Percentiles rank a stretch among this genome's conserved stretches.
phyloP scores from a whole-genome alignment of 2,888 invertebrate genomes.

The Apomyelois bistriatella region DNA sequence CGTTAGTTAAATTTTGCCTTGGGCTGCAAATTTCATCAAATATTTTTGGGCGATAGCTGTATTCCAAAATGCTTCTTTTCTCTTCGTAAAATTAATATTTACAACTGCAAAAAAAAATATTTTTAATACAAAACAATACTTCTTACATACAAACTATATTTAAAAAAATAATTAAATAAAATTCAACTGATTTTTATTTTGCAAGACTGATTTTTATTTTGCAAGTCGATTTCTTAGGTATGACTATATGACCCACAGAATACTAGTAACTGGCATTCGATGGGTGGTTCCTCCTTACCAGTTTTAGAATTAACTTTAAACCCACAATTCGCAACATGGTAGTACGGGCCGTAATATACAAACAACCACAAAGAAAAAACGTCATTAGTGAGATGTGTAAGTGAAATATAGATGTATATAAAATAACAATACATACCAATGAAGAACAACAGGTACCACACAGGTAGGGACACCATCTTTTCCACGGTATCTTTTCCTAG shows the following conservation, averaged over 20 bases:
- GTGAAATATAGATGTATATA: neutral
- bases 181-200: too few species aligned
- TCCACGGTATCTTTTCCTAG: neutral
- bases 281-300: too few species aligned
- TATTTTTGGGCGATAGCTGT: neutral
- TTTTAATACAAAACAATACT: neutral
- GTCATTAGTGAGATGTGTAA: too few species aligned
- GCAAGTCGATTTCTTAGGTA: too few species aligned
- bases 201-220: too few species aligned
- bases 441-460: neutral
- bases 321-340: too few species aligned
- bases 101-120: slow-evolving; percentile 27
- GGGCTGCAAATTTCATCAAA: slow-evolving; percentile 17
- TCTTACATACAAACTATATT: too few species aligned
- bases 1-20: slow-evolving; percentile 14
- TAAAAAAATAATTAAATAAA: neutral
- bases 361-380: neutral
- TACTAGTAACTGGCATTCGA: too few species aligned
- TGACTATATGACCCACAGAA: too few species aligned
- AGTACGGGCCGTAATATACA: neutral
- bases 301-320: too few species aligned
- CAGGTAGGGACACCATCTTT: neutral
- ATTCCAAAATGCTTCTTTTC: neutral
- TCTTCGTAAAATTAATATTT: neutral
- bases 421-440: neutral